Percentiles rank a stretch among this genome's conserved stretches.
These are phyloP conservation scores for Elachura formosa DNA, from an alignment of 2,113 vertebrate genomes.

Conservation along the genomic window DNA sequence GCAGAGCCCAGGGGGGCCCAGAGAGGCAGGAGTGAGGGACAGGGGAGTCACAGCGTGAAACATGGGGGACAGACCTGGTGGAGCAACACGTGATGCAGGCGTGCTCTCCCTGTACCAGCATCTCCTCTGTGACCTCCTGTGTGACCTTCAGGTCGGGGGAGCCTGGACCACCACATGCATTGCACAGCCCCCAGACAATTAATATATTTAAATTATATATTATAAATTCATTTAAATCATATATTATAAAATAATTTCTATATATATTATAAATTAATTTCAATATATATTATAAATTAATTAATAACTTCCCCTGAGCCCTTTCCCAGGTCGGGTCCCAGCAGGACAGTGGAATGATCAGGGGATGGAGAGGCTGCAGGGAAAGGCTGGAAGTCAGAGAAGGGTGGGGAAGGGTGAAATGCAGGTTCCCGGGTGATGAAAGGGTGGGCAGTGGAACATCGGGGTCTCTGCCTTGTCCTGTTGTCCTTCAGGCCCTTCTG, in stretches of 20 bases:
- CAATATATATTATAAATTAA: too few species aligned
- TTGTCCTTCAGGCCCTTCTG: conserved; percentile 18
- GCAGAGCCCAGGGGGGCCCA: neutral
- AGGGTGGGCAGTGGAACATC: too few species aligned
- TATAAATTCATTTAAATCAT: too few species aligned
- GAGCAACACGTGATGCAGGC: accelerated
- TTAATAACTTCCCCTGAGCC: neutral
- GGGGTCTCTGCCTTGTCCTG: accelerated
- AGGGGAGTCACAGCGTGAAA: accelerated
- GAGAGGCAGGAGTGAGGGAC: neutral
- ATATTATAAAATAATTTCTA: too few species aligned
- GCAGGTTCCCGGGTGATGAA: accelerated
- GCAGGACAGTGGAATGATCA: neutral
- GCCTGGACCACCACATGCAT: accelerated
- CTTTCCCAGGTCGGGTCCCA: neutral
- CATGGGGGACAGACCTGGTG: neutral
- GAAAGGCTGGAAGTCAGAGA: neutral
- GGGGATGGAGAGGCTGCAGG: neutral
- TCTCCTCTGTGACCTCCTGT: accelerated
- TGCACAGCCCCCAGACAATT: neutral
- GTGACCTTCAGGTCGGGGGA: neutral
- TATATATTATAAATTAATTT: too few species aligned
- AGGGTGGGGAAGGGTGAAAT: neutral
- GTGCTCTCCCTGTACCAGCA: accelerated
- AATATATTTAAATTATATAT: too few species aligned